Evolutionary conservation across 1,140 invertebrate species (phyloP).

Genomic region (Drosophila saltans): DNA sequence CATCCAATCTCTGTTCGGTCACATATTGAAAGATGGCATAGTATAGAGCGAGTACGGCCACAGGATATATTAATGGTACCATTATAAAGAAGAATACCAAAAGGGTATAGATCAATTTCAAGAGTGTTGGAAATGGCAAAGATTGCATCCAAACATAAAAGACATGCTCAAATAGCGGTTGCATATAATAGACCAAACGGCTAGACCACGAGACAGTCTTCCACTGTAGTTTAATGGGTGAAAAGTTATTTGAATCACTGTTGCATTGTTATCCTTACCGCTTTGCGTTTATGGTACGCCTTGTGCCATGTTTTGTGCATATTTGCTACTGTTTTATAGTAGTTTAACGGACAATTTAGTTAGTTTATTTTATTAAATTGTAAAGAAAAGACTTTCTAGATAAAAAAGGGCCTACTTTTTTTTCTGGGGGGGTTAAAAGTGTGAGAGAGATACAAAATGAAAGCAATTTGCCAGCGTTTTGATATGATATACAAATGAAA

Average conservation of each 20-base stretch:
- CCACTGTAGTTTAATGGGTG: conserved; percentile 37
- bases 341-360: conserved; percentile 28
- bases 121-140: conserved; percentile 62
- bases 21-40: conserved; percentile 57
- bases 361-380: not conserved
- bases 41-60: conserved; percentile 47
- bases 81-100: conserved; percentile 57
- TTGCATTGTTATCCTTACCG: conserved; percentile 26
- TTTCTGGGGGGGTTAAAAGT: not conserved
- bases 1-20: conserved; percentile 37
- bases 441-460: not conserved
- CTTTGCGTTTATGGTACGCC: conserved; percentile 62
- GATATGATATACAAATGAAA: not conserved
- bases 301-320: conserved; percentile 69
- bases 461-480: too few relatives aligned
- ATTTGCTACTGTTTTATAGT: not conserved
- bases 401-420: not conserved
- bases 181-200: conserved; percentile 66
- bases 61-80: conserved; percentile 54
- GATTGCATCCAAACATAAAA: conserved; percentile 64
- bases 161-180: conserved; percentile 57
- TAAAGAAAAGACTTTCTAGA: not conserved
- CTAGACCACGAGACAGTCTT: conserved; percentile 31
- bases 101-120: conserved; percentile 52
- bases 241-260: too few relatives aligned